Conservation (phyloP, 2,797 vertebrate species). For the Alcedo atthis region DNA sequence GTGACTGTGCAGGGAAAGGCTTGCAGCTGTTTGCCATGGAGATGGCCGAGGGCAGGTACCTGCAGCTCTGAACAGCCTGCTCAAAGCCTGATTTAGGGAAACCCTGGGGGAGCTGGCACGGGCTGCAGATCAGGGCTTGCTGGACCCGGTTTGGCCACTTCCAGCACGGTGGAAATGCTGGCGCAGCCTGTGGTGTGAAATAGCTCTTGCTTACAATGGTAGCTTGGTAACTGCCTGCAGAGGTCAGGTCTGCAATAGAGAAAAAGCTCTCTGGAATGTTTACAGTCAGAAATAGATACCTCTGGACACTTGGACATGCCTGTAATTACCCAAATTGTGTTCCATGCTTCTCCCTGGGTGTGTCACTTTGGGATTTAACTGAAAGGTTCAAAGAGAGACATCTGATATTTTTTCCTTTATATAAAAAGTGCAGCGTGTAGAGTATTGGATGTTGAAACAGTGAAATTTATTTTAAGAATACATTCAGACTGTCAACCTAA, state of each 20-base stretch:
- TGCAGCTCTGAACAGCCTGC: neutral
- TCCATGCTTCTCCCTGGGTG: slow-evolving; percentile 17
- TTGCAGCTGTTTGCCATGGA: neutral
- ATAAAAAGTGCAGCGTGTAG: neutral
- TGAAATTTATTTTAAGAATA: neutral
- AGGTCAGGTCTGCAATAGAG: slow-evolving; percentile 31
- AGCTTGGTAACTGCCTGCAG: neutral
- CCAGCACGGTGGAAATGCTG: neutral
- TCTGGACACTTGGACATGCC: slow-evolving; percentile 48
- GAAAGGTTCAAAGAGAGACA: neutral
- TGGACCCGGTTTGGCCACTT: neutral
- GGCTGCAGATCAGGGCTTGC: neutral
- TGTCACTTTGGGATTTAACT: neutral
- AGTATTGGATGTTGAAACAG: neutral
- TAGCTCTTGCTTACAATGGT: neutral
- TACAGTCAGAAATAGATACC: slow-evolving; percentile 48
- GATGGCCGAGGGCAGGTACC: neutral
- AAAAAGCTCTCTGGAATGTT: slow-evolving; percentile 27
- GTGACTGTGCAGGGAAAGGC: neutral
- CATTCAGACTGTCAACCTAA: neutral
- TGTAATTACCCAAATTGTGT: slow-evolving; percentile 44
- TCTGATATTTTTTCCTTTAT: neutral
- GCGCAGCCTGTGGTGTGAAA: neutral
- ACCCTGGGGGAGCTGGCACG: neutral
- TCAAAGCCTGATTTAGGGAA: neutral